Evolutionary conservation across 2,113 vertebrate species (phyloP), one percentile per base, ranked within the genome.

Genomic region (Clarias macrocephalus): DNA sequence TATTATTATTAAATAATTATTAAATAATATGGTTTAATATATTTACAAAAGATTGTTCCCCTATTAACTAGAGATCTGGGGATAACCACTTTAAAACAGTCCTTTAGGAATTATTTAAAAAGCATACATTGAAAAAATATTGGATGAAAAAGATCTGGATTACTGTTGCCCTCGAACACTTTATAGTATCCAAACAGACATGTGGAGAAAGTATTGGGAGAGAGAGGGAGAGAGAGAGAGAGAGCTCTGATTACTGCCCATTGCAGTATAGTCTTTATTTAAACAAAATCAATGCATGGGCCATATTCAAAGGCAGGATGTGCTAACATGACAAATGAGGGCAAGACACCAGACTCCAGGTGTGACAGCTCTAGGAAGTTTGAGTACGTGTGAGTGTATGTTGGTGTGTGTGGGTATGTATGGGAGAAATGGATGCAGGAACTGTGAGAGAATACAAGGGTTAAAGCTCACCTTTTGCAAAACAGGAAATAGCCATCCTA

Each of bases 401-500:
- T 42, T 8, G 10, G 66, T 12, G 37, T 21, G 37, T 52, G 70
- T 42, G 13, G 3, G 66, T 6, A 21, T 56, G 73, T 56, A 16
- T 88, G 89, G 91, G 88, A 91, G 90, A 85, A 90, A 91, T 89
- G 25, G 82, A 85, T 89, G 89, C 93, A 94, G 93, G 93, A 94
- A 93, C 93, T 91, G 85, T 66, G 91, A 89, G 87, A 91, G 90
- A 89, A 91, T 91, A 75, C 54, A 25, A 30, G 83, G 90, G 93
- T 93, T 92, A 94, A 86, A 94, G 90, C 90, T 66, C 62, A 77
- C 66, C 82, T 65, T 82, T 66, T 80, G 85, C 89, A 92, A 93
- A 92, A 93, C 93, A 94, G 94, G 94, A 95, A 93, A 90, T 72
- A 91, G 91, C 88, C 88, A 87, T 82, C 60, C 21, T 92, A 93